These are phyloP conservation scores for Parapristionchus giblindavisi DNA, from an alignment of 2,888 invertebrate genomes.

Conservation along the genomic window DNA sequence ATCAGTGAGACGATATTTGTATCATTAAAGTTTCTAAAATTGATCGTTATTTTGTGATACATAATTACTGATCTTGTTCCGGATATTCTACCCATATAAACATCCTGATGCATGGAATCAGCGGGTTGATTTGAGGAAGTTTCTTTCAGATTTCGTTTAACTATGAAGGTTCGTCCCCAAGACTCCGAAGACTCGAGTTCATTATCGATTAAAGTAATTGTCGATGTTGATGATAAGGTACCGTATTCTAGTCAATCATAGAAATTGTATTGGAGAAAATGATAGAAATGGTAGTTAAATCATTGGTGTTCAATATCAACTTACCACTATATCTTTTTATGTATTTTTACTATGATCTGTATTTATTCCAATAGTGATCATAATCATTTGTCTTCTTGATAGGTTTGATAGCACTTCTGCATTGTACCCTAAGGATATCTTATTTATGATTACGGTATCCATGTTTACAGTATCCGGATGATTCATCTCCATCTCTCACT, in stretches of 20 bases:
- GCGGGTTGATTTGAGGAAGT: too few species aligned
- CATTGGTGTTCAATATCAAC: too few species aligned
- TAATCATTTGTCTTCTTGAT: too few species aligned
- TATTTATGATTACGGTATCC: not conserved
- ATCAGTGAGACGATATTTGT: not conserved
- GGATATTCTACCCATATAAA: not conserved
- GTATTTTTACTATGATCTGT: too few species aligned
- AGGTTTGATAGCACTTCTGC: not conserved
- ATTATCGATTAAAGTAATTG: constrained; percentile 32
- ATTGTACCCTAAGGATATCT: not conserved
- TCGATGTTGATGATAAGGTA: constrained; percentile 23
- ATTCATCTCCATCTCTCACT: constrained; percentile 14
- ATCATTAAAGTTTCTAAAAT: not conserved
- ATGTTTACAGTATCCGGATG: constrained; percentile 42
- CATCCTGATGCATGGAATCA: too few species aligned
- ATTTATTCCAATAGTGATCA: too few species aligned
- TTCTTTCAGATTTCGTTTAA: constrained; percentile 19
- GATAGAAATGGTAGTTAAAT: too few species aligned
- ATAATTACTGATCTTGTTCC: not conserved
- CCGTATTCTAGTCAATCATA: too few species aligned
- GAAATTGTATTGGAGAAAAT: too few species aligned
- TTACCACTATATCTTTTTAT: too few species aligned
- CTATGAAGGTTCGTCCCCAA: constrained; percentile 36
- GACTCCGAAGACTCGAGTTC: constrained; percentile 34
- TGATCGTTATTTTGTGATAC: not conserved